Evolutionary conservation across 35 echinoderm and acorn worm genomes (phyloP).

Genomic region (Ptychodera flava): DNA sequence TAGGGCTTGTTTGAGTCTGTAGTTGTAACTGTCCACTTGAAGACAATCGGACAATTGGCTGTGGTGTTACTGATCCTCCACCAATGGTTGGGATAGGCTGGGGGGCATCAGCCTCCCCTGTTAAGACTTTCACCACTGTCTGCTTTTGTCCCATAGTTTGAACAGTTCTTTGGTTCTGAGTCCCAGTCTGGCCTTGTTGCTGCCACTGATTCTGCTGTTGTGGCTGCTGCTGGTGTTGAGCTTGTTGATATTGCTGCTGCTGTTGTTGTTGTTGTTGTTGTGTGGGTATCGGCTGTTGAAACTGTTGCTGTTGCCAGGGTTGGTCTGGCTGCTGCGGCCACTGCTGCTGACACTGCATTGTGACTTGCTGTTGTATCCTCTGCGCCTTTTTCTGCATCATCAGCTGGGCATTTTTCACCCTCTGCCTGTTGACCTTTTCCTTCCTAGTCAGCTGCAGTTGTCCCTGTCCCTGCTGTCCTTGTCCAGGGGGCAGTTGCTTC

Average conservation of each 20-base stretch:
- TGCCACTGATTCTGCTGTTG: constrained; percentile 13
- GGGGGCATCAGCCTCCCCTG: not conserved
- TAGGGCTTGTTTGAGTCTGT: not conserved
- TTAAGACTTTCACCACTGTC: not conserved
- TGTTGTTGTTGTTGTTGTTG: constrained; percentile 36
- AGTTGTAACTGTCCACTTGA: not conserved
- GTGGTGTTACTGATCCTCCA: not conserved
- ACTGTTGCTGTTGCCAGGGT: constrained; percentile 8
- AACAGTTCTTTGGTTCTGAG: not conserved
- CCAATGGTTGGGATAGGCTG: not conserved
- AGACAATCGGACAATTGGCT: not conserved
- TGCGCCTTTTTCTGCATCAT: not conserved
- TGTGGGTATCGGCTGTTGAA: not conserved
- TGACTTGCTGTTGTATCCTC: not conserved
- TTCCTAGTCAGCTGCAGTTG: not conserved
- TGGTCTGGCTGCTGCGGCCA: not conserved
- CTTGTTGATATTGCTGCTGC: constrained; percentile 5
- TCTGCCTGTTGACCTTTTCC: not conserved
- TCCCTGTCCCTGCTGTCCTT: not conserved
- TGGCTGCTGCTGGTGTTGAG: constrained; percentile 16
- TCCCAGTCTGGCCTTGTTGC: not conserved
- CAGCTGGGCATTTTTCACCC: not conserved
- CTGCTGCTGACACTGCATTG: not conserved
- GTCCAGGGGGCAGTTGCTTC: not conserved
- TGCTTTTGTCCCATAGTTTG: not conserved